Evolutionary conservation across 2,888 invertebrate genomes (phyloP), one percentile per base, ranked within the genome.

Genomic region (Tenodera sinensis): DNA sequence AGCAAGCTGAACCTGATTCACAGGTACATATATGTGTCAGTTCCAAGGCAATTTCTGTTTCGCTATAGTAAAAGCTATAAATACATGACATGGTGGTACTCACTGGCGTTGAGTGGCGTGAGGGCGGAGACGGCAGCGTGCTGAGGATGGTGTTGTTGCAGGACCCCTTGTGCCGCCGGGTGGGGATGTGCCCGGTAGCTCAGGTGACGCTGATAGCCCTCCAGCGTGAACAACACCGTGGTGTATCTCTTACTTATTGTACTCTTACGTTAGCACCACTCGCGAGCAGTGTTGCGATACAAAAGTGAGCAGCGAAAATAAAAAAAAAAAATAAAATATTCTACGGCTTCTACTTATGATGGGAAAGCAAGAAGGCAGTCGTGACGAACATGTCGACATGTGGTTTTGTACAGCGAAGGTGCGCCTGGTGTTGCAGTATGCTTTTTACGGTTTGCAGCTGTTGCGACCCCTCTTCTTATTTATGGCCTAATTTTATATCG

Each of bases 101-200:
- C 84, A 88, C 88, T 88, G 82, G 88, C 88, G 42, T 88, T 88
- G 54, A 88, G 88, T 12, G 88, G 88, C 82, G 88, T 88, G 42
- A 88, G 84, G 28, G 88, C 28, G 28, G 84, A 30, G 34, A 30
- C 71, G 15, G 84, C 54, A 12, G 88, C 28, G 14, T 81, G 81
- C 81, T 88, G 88, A 12, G 54, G 88, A 71, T 88, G 88, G 28
- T 47, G 88, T 28, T 42, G 42, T 83, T 85, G 85, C 15, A 30
- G 86, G 25, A 87, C n/a, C 1, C 81, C 87, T 28, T 28, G 82
- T 15, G 87, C 87, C 28, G 87, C 87, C 87, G 83, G 81, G 87
- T 81, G 83, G 83, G 81, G 87, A 34, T 83, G 87, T 6, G 81
- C 86, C 28, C 54, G 25, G 34, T 54, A 42, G n/a, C 54, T 42